These are phyloP conservation scores for Globodera rostochiensis DNA, from an alignment of 1,140 invertebrate genomes.

Conservation along the genomic window DNA sequence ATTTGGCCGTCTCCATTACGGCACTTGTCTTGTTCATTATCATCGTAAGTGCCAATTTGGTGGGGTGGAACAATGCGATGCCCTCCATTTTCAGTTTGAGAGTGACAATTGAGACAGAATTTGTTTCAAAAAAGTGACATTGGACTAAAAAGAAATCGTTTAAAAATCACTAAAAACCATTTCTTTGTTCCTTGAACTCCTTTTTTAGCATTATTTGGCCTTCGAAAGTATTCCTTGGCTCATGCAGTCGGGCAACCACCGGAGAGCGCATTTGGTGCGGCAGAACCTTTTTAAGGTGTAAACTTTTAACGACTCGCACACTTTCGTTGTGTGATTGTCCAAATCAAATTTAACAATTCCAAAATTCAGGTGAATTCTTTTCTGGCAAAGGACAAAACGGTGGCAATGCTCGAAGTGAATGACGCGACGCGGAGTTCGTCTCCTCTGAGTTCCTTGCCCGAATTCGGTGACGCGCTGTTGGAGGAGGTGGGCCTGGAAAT, in stretches of 20 bases:
- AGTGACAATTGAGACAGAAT: too few species aligned
- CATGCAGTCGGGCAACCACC: conserved; percentile 20
- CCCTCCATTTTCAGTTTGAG: background rate
- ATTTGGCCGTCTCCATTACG: conserved; percentile 35
- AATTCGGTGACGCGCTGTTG: conserved; percentile 3
- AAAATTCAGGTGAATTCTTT: background rate
- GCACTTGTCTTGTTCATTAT: conserved; percentile 36
- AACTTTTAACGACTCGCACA: background rate
- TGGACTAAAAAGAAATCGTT: too few species aligned
- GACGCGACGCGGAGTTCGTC: background rate
- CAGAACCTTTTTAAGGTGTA: background rate
- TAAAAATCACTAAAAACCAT: too few species aligned
- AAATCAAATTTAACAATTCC: background rate
- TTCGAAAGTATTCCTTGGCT: conserved; percentile 59
- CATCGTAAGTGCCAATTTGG: conserved; percentile 32
- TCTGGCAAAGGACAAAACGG: background rate
- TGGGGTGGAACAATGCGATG: background rate
- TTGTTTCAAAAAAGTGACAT: too few species aligned
- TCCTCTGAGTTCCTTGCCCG: background rate
- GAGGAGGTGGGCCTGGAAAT: background rate
- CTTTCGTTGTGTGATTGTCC: background rate
- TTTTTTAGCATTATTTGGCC: conserved; percentile 45
- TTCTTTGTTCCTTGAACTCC: too few species aligned
- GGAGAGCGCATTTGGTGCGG: conserved; percentile 16
- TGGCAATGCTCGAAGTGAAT: background rate